Evolutionary conservation across 2,888 invertebrate species (phyloP).

Genomic region (Ormyrus thymus): DNA sequence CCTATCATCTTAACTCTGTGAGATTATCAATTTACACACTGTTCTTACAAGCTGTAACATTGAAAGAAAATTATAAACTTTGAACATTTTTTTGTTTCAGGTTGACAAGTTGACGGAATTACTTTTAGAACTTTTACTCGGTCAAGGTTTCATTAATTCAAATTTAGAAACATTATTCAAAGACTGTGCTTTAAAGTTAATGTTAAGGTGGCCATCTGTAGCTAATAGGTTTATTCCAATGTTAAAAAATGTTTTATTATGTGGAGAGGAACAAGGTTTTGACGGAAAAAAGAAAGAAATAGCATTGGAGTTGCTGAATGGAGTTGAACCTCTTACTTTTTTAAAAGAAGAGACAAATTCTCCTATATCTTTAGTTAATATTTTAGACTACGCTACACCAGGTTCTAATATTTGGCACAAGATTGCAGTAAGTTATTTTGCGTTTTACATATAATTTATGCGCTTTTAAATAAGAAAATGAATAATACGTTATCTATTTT

Average conservation of each 20-base stretch:
- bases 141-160: slow-evolving; percentile 71
- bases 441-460: neutral
- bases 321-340: slow-evolving; percentile 69
- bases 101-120: slow-evolving; percentile 72
- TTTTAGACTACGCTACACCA: slow-evolving; percentile 64
- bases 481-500: slow-evolving; percentile 47
- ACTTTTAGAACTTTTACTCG: slow-evolving; percentile 69
- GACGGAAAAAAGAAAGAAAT: slow-evolving; percentile 66
- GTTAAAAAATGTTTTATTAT: slow-evolving; percentile 66
- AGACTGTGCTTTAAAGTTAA: slow-evolving; percentile 71
- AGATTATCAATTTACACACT: slow-evolving; percentile 40
- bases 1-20: slow-evolving; percentile 72
- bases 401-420: slow-evolving; percentile 71
- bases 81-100: slow-evolving; percentile 55
- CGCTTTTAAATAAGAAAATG: neutral
- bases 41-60: neutral
- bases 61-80: neutral
- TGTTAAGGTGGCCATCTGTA: slow-evolving; percentile 73
- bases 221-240: slow-evolving; percentile 71
- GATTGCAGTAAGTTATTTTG: slow-evolving; percentile 66
- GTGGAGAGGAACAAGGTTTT: slow-evolving; percentile 64
- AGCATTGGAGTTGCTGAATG: slow-evolving; percentile 69
- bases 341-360: slow-evolving; percentile 65
- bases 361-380: slow-evolving; percentile 65
- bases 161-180: slow-evolving; percentile 71